A percentile compares a stretch with the other conserved stretches of the same genome.
Conservation (phyloP, 2,888 invertebrate genomes). For the Drosophila yooni region DNA sequence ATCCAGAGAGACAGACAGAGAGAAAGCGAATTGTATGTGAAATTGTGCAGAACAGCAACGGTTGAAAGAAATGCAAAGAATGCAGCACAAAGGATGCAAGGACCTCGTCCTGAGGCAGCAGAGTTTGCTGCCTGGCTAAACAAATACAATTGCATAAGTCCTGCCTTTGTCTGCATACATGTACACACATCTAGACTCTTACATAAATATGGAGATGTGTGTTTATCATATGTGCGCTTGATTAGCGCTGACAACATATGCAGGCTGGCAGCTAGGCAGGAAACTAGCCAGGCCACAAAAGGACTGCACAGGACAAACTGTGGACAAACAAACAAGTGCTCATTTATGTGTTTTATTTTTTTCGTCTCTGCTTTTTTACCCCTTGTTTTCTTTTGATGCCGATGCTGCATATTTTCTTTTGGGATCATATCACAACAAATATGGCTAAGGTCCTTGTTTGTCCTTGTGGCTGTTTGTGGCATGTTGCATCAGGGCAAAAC, state of each 20-base stretch:
- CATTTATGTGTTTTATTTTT: conserved; percentile 53
- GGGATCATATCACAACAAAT: conserved; percentile 56
- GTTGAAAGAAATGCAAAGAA: conserved; percentile 45
- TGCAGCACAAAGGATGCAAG: conserved; percentile 14
- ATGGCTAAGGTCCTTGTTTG: conserved; percentile 42
- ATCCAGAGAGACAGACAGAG: neutral
- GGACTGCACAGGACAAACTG: conserved; percentile 70
- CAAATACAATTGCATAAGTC: conserved; percentile 79
- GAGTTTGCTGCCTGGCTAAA: conserved; percentile 49
- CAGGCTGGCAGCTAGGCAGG: conserved; percentile 59
- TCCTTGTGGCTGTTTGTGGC: conserved; percentile 42
- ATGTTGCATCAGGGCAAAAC: conserved; percentile 60
- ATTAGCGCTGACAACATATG: conserved; percentile 82
- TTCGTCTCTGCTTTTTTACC: conserved; percentile 11
- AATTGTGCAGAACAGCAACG: conserved; percentile 59
- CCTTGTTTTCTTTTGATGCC: conserved; percentile 35
- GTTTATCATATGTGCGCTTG: conserved; percentile 82
- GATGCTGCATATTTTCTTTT: conserved; percentile 62
- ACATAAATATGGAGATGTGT: conserved; percentile 53
- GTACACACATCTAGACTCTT: neutral
- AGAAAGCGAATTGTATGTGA: conserved; percentile 50
- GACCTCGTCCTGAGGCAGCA: conserved; percentile 26
- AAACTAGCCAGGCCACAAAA: conserved; percentile 66
- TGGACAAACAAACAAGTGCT: conserved; percentile 76
- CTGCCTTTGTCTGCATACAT: conserved; percentile 35